Base-by-base conservation (phyloP, 2,888 invertebrate genomes). In the Nemapogon koenigi region DNA sequence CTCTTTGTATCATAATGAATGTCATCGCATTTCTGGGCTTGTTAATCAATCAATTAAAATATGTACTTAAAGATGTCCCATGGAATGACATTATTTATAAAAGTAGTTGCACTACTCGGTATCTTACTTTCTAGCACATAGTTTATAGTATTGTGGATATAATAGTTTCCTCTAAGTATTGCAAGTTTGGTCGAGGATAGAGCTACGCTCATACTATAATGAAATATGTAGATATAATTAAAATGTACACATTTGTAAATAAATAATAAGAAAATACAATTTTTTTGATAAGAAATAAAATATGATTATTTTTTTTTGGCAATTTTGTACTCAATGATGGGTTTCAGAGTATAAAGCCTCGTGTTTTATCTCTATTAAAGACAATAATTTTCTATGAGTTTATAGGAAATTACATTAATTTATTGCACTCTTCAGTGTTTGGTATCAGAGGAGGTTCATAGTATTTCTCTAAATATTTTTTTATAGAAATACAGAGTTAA, bases 261-360 rank as follows among this genome's bases (percentile, higher is more conserved):
- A 46, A 48, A 49, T 41, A 48, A 46, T 35, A 30, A 22, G 16
- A 29, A 44, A 43, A 41, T 32, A 44, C 28, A 37, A 33, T 16
- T 26, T 41, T 41, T 43, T 40, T 43, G 37, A 25, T 41, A 41
- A 53, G 49, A 51, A 51, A 47, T 50, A 46, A 45, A 50, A 49
- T 49, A 45, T 49, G 47, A 54, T 48, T 49, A 61, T 55, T 59
- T 50, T 52, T 73, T 73, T 76, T 78, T 76, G 78, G 76, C 75
- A 71, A 73, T 73, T 78, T 78, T 78, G 78, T 76, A 78, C 76
- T 78, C 71, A 66, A 68, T 70, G 69, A 71, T 70, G 64, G 53
- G 55, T 61, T 57, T 57, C 58, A 59, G 57, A 52, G 52, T 56
- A 60, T 35, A 35, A 35, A 30, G 38, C 38, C 37, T 39, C 39